A percentile compares a stretch with the other conserved stretches of the same genome.
Conservation (phyloP, 2,113 vertebrate species). For the Colossoma macropomum region DNA sequence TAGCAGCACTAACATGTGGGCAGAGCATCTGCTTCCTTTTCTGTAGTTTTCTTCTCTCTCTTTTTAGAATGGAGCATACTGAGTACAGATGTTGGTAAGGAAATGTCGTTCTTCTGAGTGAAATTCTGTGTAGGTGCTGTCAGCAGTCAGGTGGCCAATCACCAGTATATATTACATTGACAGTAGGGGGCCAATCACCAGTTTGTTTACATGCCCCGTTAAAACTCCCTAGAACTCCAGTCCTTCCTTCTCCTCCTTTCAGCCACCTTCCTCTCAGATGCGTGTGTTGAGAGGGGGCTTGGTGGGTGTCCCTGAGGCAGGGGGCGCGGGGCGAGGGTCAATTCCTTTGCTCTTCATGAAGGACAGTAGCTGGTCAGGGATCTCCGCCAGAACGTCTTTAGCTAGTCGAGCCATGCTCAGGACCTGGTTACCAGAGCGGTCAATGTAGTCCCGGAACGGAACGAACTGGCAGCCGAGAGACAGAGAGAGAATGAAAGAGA, state of each 20-base stretch:
- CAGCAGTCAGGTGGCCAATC: neutral
- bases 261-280: slow-evolving; percentile 22
- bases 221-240: neutral
- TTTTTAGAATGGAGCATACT: neutral
- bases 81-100: neutral
- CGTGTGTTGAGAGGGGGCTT: slow-evolving; percentile 33
- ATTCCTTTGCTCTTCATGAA: slow-evolving; percentile 92
- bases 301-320: slow-evolving; percentile 64
- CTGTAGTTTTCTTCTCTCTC: neutral
- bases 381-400: slow-evolving; percentile 94
- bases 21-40: slow-evolving; percentile 5
- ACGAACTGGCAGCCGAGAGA: slow-evolving; percentile 82
- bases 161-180: neutral
- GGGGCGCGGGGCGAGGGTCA: slow-evolving; percentile 80
- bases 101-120: neutral
- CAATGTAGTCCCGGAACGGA: slow-evolving; percentile 95
- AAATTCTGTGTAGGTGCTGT: neutral
- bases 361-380: slow-evolving; percentile 94
- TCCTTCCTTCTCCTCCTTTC: neutral
- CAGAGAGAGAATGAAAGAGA: slow-evolving; percentile 7
- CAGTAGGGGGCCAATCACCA: neutral
- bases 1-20: slow-evolving; percentile 10
- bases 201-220: neutral
- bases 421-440: slow-evolving; percentile 93
- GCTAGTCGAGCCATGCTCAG: slow-evolving; percentile 96